These are phyloP conservation scores for Trissolcus brochymenae DNA, from an alignment of 2,888 invertebrate species.

Conservation along the genomic window DNA sequence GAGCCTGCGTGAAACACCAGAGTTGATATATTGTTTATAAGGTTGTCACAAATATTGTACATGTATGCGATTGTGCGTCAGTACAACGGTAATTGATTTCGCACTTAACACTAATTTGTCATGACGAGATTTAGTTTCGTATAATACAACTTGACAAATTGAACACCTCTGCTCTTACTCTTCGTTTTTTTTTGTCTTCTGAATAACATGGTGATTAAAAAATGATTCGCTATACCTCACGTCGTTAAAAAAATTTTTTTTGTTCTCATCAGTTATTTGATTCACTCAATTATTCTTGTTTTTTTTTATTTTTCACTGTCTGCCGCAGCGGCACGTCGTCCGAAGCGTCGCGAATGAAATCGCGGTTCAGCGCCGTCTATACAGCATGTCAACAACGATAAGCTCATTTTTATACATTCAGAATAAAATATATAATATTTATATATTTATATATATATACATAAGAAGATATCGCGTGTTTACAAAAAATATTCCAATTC, in stretches of 20 bases:
- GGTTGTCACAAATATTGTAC: constrained; percentile 51
- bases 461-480: constrained; percentile 36
- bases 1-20: constrained; percentile 16
- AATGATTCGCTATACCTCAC: constrained; percentile 26
- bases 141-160: constrained; percentile 42
- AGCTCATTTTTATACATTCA: constrained; percentile 52
- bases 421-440: constrained; percentile 52
- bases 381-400: constrained; percentile 48
- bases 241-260: constrained; percentile 25
- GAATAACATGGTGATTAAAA: constrained; percentile 42
- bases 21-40: not conserved
- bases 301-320: constrained; percentile 1
- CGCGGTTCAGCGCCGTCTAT: constrained; percentile 26
- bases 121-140: constrained; percentile 40
- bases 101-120: constrained; percentile 46
- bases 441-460: constrained; percentile 18
- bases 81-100: constrained; percentile 50
- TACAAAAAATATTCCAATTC: constrained; percentile 50
- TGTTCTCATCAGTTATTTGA: constrained; percentile 8
- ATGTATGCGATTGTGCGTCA: constrained; percentile 54
- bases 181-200: not conserved
- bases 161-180: constrained; percentile 17
- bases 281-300: constrained; percentile 4
- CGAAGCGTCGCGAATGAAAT: constrained; percentile 26
- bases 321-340: constrained; percentile 20